These are phyloP conservation scores for Psittacula echo DNA, from an alignment of 2,797 vertebrate species.

Conservation along the genomic window DNA sequence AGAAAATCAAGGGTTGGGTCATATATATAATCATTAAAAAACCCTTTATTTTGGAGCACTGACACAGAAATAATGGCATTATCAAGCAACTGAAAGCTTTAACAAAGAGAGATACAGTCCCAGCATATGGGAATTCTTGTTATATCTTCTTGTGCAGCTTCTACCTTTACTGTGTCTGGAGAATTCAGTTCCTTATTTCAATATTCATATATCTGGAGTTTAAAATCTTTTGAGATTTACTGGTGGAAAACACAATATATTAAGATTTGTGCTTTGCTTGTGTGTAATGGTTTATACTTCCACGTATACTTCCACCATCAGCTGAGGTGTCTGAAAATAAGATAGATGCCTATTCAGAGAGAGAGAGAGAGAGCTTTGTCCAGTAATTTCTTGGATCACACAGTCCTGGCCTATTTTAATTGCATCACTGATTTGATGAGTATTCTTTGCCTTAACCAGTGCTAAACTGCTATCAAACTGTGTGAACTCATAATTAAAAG, in stretches of 20 bases:
- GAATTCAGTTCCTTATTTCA: neutral
- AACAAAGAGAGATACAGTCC: neutral
- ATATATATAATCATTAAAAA: neutral
- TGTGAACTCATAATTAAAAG: neutral
- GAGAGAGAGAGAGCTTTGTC: neutral
- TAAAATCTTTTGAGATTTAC: neutral
- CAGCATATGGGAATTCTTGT: neutral
- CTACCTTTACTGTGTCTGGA: neutral
- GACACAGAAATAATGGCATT: neutral
- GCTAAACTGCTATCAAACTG: neutral
- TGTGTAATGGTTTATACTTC: neutral
- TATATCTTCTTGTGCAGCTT: neutral
- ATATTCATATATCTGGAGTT: neutral
- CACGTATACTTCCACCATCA: rapidly evolving
- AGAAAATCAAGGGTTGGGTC: neutral
- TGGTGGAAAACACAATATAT: neutral
- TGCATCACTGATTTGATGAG: neutral
- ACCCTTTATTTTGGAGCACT: neutral
- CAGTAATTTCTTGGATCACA: neutral
- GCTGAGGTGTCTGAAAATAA: neutral
- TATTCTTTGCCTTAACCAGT: neutral
- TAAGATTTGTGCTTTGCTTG: neutral
- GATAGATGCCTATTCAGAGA: neutral
- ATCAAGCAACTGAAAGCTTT: neutral
- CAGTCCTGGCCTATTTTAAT: neutral